A percentile compares a stretch with the other conserved stretches of the same genome.
These are phyloP conservation scores for Cerceris rybyensis DNA, from an alignment of 2,888 invertebrate species.

Conservation along the genomic window DNA sequence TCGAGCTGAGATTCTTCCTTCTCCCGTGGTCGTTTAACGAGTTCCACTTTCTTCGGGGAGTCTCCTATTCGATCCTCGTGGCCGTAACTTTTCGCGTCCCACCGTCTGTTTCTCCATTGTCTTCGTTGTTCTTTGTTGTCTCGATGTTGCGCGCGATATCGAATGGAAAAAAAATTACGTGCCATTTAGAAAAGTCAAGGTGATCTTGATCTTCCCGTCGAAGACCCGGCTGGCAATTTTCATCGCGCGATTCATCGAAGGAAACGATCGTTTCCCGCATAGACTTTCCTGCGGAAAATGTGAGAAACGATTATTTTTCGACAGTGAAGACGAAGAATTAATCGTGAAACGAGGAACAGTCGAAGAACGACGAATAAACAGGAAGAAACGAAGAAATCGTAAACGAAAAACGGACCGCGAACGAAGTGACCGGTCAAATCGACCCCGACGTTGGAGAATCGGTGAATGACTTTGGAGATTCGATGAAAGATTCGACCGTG, in stretches of 20 bases:
- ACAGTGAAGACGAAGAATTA: too few species aligned
- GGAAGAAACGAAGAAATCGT: background rate
- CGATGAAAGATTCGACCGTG: slow-evolving; percentile 12
- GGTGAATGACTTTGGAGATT: slow-evolving; percentile 11
- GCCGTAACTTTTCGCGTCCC: background rate
- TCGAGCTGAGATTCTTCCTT: too few species aligned
- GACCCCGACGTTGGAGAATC: background rate
- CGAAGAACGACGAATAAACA: background rate
- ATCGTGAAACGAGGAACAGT: background rate
- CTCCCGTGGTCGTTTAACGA: background rate
- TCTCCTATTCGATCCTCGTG: background rate
- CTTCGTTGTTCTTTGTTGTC: background rate
- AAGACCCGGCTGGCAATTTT: too few species aligned
- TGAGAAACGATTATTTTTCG: too few species aligned
- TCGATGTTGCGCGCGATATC: background rate
- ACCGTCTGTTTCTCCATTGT: background rate
- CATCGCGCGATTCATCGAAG: too few species aligned
- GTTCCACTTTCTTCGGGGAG: background rate
- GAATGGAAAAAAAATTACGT: too few species aligned
- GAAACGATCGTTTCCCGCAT: too few species aligned
- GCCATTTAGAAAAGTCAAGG: too few species aligned
- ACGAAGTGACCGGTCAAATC: background rate
- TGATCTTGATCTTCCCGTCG: too few species aligned
- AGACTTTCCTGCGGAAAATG: too few species aligned
- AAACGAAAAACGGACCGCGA: too few species aligned